These are phyloP conservation scores for Beaufortia kweichowensis DNA, from an alignment of 2,113 vertebrate species.

Conservation along the genomic window DNA sequence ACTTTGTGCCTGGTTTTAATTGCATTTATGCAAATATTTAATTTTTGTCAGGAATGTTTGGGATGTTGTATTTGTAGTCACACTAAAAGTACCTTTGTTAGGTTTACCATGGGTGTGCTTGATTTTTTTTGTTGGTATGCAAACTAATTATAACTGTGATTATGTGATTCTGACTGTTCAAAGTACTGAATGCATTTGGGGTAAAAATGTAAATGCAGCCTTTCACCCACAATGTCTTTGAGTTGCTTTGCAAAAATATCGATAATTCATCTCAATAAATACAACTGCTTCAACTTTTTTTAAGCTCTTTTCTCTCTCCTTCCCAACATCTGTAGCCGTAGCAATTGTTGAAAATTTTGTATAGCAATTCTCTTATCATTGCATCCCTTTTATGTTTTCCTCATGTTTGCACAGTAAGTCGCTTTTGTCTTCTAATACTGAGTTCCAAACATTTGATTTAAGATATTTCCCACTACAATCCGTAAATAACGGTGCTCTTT, in stretches of 20 bases:
- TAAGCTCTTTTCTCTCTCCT: too few species aligned
- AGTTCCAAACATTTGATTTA: too few species aligned
- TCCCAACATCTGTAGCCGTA: too few species aligned
- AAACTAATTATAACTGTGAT: constrained; percentile 38
- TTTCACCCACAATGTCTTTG: constrained; percentile 49
- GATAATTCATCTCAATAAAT: constrained; percentile 64
- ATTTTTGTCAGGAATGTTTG: constrained; percentile 46
- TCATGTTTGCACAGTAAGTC: too few species aligned
- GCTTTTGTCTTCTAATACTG: too few species aligned
- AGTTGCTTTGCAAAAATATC: constrained; percentile 55
- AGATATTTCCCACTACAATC: too few species aligned
- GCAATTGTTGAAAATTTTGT: too few species aligned
- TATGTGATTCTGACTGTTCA: constrained; percentile 44
- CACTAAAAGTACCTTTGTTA: constrained; percentile 14
- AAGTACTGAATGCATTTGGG: constrained; percentile 29
- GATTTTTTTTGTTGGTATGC: constrained; percentile 40
- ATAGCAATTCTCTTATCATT: too few species aligned
- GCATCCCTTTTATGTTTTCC: too few species aligned
- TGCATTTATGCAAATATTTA: constrained; percentile 35
- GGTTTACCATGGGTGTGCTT: constrained; percentile 38
- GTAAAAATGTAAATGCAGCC: constrained; percentile 48
- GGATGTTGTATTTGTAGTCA: constrained; percentile 41
- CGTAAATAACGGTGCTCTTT: too few species aligned
- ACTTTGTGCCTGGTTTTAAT: constrained; percentile 23
- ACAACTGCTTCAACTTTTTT: constrained; percentile 31